Evolutionary conservation across 2,888 invertebrate genomes (phyloP), one percentile per base, ranked within the genome.

Genomic region (Sialis fuliginosa): DNA sequence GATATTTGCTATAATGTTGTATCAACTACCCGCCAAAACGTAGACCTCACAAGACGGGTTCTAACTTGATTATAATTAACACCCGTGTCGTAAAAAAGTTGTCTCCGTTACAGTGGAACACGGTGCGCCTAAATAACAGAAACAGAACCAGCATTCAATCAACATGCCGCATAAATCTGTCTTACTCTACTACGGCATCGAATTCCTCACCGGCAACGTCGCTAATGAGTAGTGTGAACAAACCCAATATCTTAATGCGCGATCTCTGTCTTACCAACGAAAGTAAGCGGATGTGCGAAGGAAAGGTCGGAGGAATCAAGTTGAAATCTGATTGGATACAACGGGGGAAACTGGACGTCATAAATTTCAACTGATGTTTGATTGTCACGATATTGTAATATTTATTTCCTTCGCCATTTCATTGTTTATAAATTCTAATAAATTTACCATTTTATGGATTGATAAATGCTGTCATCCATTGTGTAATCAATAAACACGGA

Each of bases 61-160:
- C 39, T 42, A 48, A 48, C 43, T 42, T 48, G 48, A 46, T 48
- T 48, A 48, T 48, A 48, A 48, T 42, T 46, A 48, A 48, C 42
- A 46, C 46, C 31, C 33, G 48, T 48, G 48, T 46, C 48, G 46
- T 43, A 48, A 48, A 48, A 46, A 42, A 42, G 6, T 31, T 6
- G 13, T 42, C 42, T 42, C 37, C 12, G 37, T 37, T 37, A 37
- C 37, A 12, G 37, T 10, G 37, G 37, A 37, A 37, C 8, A 37
- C 8, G 37, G 22, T 37, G 12, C 37, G 37, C n/a, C 37, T 37
- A 12, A 22, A 22, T 22, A 22, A 22, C 22, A 22, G 22, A 22
- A 22, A 22, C 22, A 12, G 37, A 37, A 37, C n/a, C 37, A 7
- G 12, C 2, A 12, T 10, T 37, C 37, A 5, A 5, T n/a, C 37